Base-by-base conservation (phyloP, 2,797 vertebrate species). In the Dryobates pubescens region DNA sequence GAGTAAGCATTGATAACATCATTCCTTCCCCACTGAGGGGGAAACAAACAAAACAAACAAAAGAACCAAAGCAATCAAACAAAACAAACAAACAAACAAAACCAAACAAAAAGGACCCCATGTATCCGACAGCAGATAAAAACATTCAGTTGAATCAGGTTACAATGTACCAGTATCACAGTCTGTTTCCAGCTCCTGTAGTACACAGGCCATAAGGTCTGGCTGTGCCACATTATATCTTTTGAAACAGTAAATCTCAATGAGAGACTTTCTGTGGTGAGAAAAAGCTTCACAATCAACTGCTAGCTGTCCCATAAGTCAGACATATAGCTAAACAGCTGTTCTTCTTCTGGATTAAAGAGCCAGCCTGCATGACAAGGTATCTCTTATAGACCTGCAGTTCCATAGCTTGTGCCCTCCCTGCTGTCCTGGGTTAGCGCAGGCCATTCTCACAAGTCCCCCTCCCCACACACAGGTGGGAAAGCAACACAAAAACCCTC, bases 11-110 rank as follows among this genome's bases (percentile, higher is more conserved):
- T 2, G 14, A 76, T 9, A 61, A 6, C 17, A 76, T 63, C 6
- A 54, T 65, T 84, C 17, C 18, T 47, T 47, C 5, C 6, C 9
- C 30, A 10, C 0, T 34, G 7, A 1, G 0, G 4, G 2, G 2
- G 1, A 6, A 43, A 2, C 2, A 1, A 6, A 38, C 36, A 38
- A 38, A 38, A 38, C 36, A 38, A 38, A 38, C 38, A 38, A 38
- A 38, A 38, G 13, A 38, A 13, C 11, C 38, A 38, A 38, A 38
- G 38, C 38, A 38, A 38, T 38, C 38, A 38, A 41, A 53, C 11
- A 49, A 36, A 7, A 2, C 19, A 19, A 41, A 13, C 19, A 51
- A 7, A 2, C 19, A 19, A 41, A 13, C 19, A 51, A 36, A 14
- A 11, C 5, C 23, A 47, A 72, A 56, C 24, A 10, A 24, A 5